phyloP scores from a whole-genome alignment of 2,888 invertebrate species.

The Parnassius smintheus region DNA sequence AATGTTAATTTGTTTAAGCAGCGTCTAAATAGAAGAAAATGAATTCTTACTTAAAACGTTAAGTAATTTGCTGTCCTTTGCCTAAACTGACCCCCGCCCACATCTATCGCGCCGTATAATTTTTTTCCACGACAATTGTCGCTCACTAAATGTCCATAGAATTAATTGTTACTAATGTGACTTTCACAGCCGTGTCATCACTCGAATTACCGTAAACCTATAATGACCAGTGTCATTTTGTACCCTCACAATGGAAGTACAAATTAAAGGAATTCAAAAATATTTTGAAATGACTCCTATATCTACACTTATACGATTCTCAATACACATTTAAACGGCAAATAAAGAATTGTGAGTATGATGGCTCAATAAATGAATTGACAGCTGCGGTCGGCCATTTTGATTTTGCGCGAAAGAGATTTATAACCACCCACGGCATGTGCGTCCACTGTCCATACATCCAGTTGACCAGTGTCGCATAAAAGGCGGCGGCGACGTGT shows the following conservation, averaged over 20 bases:
- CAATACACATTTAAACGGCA: neutral
- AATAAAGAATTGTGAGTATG: constrained; percentile 38
- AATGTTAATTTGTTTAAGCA: too few species aligned
- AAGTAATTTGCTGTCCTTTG: constrained; percentile 2
- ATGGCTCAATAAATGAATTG: constrained; percentile 66
- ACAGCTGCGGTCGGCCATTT: constrained; percentile 69
- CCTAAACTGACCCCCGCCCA: constrained; percentile 45
- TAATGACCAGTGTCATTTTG: constrained; percentile 62
- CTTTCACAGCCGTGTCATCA: constrained; percentile 64
- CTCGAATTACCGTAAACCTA: constrained; percentile 53
- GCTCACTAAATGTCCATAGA: constrained; percentile 64
- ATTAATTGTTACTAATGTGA: constrained; percentile 66
- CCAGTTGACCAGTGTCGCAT: constrained; percentile 22
- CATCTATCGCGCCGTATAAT: constrained; percentile 38
- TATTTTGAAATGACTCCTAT: constrained; percentile 36
- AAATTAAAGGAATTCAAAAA: constrained; percentile 19
- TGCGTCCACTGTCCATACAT: constrained; percentile 26
- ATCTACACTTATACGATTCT: neutral
- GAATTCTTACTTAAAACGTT: constrained; percentile 1
- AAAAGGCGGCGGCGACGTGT: constrained; percentile 38
- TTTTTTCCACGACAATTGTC: constrained; percentile 76
- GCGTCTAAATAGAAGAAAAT: constrained; percentile 4
- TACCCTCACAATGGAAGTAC: constrained; percentile 32
- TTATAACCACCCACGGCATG: constrained; percentile 56
- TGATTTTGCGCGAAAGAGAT: constrained; percentile 53